phyloP scores from a whole-genome alignment of 2,888 invertebrate genomes.

The Drosophila pegasa region DNA sequence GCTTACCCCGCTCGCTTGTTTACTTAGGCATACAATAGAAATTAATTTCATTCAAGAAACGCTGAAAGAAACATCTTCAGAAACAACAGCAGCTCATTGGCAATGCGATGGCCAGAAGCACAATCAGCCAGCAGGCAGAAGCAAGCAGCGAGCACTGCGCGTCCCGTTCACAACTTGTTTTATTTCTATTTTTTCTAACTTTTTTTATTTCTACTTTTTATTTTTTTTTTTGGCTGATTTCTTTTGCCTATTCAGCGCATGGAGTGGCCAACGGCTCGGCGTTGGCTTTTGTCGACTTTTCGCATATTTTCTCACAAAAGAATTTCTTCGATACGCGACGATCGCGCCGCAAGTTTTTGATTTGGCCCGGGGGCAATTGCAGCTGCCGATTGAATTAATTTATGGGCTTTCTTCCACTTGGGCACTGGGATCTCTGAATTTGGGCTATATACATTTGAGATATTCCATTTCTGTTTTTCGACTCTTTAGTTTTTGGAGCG shows the following conservation, averaged over 20 bases:
- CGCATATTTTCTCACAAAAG: conserved; percentile 78
- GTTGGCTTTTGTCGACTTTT: conserved; percentile 53
- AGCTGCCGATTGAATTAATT: conserved; percentile 74
- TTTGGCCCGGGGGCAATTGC: conserved; percentile 66
- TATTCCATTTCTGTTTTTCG: conserved; percentile 34
- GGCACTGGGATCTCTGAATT: conserved; percentile 33
- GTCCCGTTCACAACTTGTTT: conserved; percentile 57
- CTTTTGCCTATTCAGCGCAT: conserved; percentile 67
- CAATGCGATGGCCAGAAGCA: conserved; percentile 29
- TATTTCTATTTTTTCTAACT: conserved; percentile 9
- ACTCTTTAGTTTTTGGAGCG: conserved; percentile 15
- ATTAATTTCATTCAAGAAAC: conserved; percentile 77
- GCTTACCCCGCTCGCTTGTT: conserved; percentile 43
- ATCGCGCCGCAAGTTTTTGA: conserved; percentile 42
- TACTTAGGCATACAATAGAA: conserved; percentile 67
- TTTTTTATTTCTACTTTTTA: conserved; percentile 18
- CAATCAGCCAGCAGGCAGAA: not conserved
- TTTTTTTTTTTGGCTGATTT: conserved; percentile 50
- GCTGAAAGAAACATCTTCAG: conserved; percentile 50
- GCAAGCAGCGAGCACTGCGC: conserved; percentile 14
- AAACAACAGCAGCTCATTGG: conserved; percentile 44
- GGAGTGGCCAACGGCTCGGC: conserved; percentile 44
- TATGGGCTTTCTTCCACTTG: conserved; percentile 59
- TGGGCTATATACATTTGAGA: conserved; percentile 26
- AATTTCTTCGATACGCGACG: conserved; percentile 57